Evolutionary conservation across 2,113 vertebrate species (phyloP).

Genomic region (Edolisoma coerulescens): DNA sequence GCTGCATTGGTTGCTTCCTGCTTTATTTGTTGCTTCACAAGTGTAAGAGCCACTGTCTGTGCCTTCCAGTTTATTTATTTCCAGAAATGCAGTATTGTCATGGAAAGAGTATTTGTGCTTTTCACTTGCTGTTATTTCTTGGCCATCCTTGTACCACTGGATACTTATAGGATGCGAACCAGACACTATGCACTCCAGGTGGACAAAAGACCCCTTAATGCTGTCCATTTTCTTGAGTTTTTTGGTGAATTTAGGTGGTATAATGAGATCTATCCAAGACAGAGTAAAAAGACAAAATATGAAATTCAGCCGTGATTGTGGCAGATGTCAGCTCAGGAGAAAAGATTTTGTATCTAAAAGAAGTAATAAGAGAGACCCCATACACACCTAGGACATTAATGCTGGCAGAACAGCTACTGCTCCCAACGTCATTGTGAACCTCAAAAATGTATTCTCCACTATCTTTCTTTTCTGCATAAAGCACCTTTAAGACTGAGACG

Average conservation of each 20-base stretch:
- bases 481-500: slow-evolving; percentile 88
- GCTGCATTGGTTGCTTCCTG: slow-evolving; percentile 90
- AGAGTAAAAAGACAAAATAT: slow-evolving; percentile 42
- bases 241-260: slow-evolving; percentile 95
- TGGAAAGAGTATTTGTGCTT: slow-evolving; percentile 95
- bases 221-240: slow-evolving; percentile 93
- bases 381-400: slow-evolving; percentile 91
- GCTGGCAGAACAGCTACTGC: slow-evolving; percentile 85
- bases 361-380: background rate
- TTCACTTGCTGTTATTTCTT: slow-evolving; percentile 83
- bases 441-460: slow-evolving; percentile 90
- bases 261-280: slow-evolving; percentile 87
- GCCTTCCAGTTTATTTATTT: slow-evolving; percentile 88
- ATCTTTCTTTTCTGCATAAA: slow-evolving; percentile 86
- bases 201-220: slow-evolving; percentile 93
- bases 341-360: background rate
- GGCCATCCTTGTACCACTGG: slow-evolving; percentile 92
- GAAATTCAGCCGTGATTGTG: background rate
- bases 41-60: slow-evolving; percentile 89
- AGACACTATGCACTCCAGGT: slow-evolving; percentile 92
- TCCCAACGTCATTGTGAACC: slow-evolving; percentile 91
- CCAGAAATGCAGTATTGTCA: slow-evolving; percentile 93
- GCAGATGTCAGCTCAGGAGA: background rate
- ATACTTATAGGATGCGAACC: slow-evolving; percentile 93
- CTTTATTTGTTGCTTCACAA: slow-evolving; percentile 90